Evolutionary conservation across 2,113 vertebrate genomes (phyloP).

Genomic region (Nansenia antarctica): DNA sequence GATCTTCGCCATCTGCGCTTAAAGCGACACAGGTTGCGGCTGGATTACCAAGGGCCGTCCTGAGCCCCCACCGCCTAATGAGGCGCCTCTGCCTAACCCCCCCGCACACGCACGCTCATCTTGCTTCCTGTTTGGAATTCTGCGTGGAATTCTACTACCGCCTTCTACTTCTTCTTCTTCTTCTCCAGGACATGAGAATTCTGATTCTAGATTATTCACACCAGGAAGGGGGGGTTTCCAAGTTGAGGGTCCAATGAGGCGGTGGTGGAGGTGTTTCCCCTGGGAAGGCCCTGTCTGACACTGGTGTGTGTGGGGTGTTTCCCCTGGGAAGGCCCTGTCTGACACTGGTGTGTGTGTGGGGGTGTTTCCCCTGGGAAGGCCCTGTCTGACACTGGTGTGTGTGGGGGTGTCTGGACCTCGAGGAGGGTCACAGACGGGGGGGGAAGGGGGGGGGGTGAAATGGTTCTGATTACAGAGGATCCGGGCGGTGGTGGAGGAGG

Average conservation of each 20-base stretch:
- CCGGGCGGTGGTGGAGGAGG: conserved; percentile 46
- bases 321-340: background rate
- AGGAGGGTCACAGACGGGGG: too few species aligned
- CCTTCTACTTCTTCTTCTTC: background rate
- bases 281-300: background rate
- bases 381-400: background rate
- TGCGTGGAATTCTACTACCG: background rate
- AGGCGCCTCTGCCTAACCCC: too few species aligned
- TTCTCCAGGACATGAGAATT: background rate
- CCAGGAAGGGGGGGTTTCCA: background rate
- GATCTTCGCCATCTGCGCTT: background rate
- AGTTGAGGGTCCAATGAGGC: too few species aligned
- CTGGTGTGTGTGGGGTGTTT: background rate
- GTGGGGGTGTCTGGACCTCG: too few species aligned
- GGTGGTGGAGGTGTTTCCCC: too few species aligned
- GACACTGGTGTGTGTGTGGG: background rate
- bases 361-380: background rate
- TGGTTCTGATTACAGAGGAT: conserved; percentile 84
- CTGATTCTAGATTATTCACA: too few species aligned
- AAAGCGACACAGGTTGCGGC: background rate
- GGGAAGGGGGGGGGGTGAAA: conserved; percentile 71
- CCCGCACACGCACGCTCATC: too few species aligned
- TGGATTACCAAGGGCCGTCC: background rate
- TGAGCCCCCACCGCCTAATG: too few species aligned
- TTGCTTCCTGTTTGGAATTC: too few species aligned